These are phyloP conservation scores for Bombus breviceps DNA, from an alignment of 1,140 invertebrate genomes.

Conservation along the genomic window DNA sequence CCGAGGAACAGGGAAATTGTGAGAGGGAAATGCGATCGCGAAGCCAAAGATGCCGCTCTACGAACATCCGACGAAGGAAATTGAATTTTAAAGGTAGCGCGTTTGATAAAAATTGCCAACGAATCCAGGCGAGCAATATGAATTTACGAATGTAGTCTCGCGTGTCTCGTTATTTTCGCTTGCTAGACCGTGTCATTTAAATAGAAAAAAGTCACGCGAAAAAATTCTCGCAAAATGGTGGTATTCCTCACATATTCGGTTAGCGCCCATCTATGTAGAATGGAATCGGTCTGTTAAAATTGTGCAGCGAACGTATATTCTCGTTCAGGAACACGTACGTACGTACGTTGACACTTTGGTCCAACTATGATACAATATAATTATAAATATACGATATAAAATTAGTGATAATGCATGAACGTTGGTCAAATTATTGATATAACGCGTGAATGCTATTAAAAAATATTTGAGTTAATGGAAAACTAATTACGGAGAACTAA, in stretches of 20 bases:
- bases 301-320: too few relatives aligned
- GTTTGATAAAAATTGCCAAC: not conserved
- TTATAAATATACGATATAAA: too few relatives aligned
- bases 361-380: too few relatives aligned
- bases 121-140: not conserved
- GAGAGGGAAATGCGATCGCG: not conserved
- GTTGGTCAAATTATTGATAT: too few relatives aligned
- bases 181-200: not conserved
- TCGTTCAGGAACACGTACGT: too few relatives aligned
- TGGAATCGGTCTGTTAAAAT: not conserved
- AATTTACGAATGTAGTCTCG: not conserved
- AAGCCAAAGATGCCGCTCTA: not conserved
- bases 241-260: not conserved
- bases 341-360: too few relatives aligned
- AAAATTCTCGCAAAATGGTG: not conserved
- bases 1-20: not conserved
- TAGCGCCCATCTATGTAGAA: not conserved
- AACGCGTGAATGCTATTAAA: too few relatives aligned
- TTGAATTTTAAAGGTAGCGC: not conserved
- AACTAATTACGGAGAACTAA: too few relatives aligned
- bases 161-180: conserved; percentile 1
- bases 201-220: not conserved
- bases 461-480: too few relatives aligned
- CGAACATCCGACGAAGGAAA: not conserved
- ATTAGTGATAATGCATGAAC: too few relatives aligned